Conservation (phyloP, 2,113 vertebrate genomes). For the Aldabrachelys gigantea region DNA sequence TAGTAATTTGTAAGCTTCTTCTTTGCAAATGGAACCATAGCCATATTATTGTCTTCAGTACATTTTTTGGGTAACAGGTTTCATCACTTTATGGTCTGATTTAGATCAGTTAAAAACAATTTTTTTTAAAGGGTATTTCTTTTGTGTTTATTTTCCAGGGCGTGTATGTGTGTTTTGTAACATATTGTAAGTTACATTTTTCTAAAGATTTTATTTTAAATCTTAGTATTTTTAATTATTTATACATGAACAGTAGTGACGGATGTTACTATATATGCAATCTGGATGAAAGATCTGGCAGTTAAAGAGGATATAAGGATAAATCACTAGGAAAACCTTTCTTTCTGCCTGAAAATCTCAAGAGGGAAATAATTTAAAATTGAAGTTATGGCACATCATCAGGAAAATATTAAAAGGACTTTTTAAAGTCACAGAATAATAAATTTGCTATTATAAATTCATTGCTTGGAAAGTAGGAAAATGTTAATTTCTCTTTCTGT, state of each 20-base stretch:
- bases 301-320: neutral
- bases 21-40: neutral
- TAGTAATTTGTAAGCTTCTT: neutral
- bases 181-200: neutral
- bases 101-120: neutral
- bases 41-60: neutral
- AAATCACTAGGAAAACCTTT: neutral
- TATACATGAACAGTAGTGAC: neutral
- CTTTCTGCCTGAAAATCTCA: neutral
- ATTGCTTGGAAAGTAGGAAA: neutral
- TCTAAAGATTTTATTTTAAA: neutral
- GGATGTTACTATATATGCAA: neutral
- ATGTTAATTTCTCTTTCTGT: neutral
- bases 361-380: conserved; percentile 18
- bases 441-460: neutral
- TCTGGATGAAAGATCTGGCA: neutral
- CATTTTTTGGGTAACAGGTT: neutral
- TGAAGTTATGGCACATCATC: neutral
- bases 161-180: neutral
- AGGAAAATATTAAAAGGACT: conserved; percentile 14
- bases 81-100: neutral
- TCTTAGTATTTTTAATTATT: neutral
- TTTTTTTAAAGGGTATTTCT: neutral
- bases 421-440: neutral
- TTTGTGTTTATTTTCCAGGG: neutral